Evolutionary conservation across 2,797 vertebrate species (phyloP), one percentile per base, ranked within the genome.

Genomic region (Eospalax fontanierii): DNA sequence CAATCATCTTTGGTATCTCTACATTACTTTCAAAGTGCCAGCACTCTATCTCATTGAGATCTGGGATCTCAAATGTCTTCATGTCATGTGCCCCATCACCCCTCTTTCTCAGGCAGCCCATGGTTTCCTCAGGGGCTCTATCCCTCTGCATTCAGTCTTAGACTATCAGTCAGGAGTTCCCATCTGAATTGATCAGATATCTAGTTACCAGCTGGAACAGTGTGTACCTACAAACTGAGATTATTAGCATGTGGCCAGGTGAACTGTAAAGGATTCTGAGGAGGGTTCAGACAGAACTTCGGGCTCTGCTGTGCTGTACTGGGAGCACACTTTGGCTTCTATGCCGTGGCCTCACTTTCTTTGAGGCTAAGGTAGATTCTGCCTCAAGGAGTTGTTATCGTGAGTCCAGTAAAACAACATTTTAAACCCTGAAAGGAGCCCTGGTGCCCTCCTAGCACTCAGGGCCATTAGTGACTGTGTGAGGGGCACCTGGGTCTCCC

Each of bases 261-360:
- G 18, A 50, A 22, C 4, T 1, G 0, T 2, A 14, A n/a, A 33
- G 22, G 24, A 15, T 30, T 38, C 14, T 0, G 2, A 15, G 22
- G 73, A 59, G 4, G 73, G 14, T 21, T 22, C 40, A 30, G 21
- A 46, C 2, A 10, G 30, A 24, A 30, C 66, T 38, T 26, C 6
- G 0, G 0, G 18, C 30, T 30, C 46, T 30, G 24, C 9, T 12
- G 8, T 16, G 46, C 14, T 4, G 0, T 18, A 1, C 6, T 6
- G 0, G 2, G 50, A 26, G 7, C 10, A 18, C 35, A 12, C 10
- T 9, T 43, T 24, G 11, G 18, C 38, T 59, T 65, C 7, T 15
- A 14, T 4, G 12, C 6, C 10, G 14, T 68, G 24, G 59, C 66
- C 46, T 74, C 19, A 11, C 11, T 84, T 61, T 38, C 78, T 65